Percentiles rank a stretch among this genome's conserved stretches.
Evolutionary conservation across 2,888 invertebrate species (phyloP).

Genomic region (Timandra comae): DNA sequence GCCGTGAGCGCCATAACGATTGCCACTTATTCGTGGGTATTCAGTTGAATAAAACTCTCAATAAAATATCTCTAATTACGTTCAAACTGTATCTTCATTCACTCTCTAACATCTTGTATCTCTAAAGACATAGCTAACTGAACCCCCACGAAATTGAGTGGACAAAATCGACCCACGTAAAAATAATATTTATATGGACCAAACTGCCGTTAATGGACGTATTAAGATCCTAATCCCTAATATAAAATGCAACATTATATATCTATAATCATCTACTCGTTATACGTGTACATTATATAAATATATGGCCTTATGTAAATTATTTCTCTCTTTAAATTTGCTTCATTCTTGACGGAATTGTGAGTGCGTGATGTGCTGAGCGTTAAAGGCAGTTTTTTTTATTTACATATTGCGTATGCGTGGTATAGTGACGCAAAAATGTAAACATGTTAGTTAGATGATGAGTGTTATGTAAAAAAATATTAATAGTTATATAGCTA

Average conservation of each 20-base stretch:
- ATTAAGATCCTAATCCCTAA: slow-evolving; percentile 69
- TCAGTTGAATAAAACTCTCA: slow-evolving; percentile 41
- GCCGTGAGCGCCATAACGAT: slow-evolving; percentile 59
- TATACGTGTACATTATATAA: slow-evolving; percentile 70
- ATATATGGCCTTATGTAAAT: slow-evolving; percentile 76
- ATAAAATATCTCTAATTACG: too few species aligned
- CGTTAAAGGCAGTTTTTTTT: slow-evolving; percentile 35
- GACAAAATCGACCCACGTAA: slow-evolving; percentile 52
- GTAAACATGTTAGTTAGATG: slow-evolving; percentile 57
- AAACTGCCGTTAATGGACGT: slow-evolving; percentile 72
- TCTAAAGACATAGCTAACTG: too few species aligned
- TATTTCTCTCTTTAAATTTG: slow-evolving; percentile 62
- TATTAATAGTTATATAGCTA: slow-evolving; percentile 50
- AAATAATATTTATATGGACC: slow-evolving; percentile 76
- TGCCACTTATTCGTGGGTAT: slow-evolving; percentile 51
- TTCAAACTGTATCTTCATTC: too few species aligned
- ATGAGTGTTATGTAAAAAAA: slow-evolving; percentile 61
- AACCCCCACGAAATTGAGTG: slow-evolving; percentile 43
- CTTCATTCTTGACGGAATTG: slow-evolving; percentile 56
- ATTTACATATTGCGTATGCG: slow-evolving; percentile 49
- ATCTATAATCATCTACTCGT: slow-evolving; percentile 73
- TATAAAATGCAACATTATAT: slow-evolving; percentile 66
- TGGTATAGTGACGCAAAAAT: slow-evolving; percentile 47
- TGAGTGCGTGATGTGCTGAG: slow-evolving; percentile 43
- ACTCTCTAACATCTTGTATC: too few species aligned